Base-by-base conservation (phyloP, 1,140 invertebrate genomes). In the Drosophila nasuta region DNA sequence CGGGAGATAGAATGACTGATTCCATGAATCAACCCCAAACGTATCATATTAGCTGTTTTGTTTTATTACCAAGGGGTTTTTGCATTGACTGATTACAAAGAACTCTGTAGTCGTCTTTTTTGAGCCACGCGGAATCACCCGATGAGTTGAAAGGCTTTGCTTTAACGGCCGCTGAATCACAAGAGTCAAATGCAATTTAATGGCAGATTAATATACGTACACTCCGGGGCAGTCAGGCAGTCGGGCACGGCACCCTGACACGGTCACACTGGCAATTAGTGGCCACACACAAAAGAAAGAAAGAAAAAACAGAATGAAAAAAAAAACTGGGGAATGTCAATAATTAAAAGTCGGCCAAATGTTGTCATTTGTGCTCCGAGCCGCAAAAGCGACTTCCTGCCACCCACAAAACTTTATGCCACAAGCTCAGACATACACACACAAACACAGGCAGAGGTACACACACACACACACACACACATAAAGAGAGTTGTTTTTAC, bases 331-430 rank as follows among this genome's bases (percentile, higher is more conserved):
- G 67, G 75, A 67, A 88, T 88, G 83, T 81, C 83, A 89, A 88
- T 88, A 88, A 88, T 89, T 88, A 88, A 88, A 88, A 88, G 83
- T 72, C 83, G 85, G 74, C 80, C 85, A 88, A 88, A 88, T 88
- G 83, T 83, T 88, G 83, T 88, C 83, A 88, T 88, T 89, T 83
- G 60, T 52, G 54, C 58, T 51, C 25, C 25, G 45, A 7, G 58
- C 52, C 62, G 45, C 62, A 72, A 49, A 49, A 72, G 20, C 62
- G 60, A 56, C 66, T 63, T 63, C 35, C 58, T 56, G 49, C 71
- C 66, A n/a, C 72, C 65, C 67, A 54, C 73, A 71, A 13, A 69
- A 33, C 7, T 51, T 25, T 25, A 38, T 64, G 48, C 54, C 54
- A 38, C 54, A 49, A 25, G 48, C 48, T 38, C 35, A 25, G 17